Evolutionary conservation across 2,113 vertebrate species (phyloP).

Genomic region (Synodontis membranacea): DNA sequence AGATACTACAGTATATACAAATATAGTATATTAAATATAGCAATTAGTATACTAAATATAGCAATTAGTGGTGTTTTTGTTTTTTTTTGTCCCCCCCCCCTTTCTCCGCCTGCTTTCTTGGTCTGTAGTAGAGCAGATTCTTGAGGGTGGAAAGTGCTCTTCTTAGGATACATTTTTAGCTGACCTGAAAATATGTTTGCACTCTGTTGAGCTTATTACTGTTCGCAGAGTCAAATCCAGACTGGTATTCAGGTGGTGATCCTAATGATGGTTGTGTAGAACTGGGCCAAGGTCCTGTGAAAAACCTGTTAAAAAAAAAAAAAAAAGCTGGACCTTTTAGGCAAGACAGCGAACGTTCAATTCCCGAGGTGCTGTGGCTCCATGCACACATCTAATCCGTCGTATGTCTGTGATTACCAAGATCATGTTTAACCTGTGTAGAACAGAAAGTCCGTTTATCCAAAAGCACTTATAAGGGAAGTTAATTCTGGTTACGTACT

Average conservation of each 20-base stretch:
- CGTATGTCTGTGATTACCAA: no score
- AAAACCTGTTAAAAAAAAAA: no score
- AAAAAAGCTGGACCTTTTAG: background rate
- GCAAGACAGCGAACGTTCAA: background rate
- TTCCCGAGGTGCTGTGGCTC: background rate
- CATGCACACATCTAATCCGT: background rate
- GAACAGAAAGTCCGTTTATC: no score
- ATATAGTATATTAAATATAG: no score
- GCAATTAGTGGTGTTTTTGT: background rate
- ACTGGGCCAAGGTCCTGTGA: background rate
- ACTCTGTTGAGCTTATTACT: background rate
- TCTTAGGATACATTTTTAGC: background rate
- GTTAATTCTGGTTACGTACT: no score
- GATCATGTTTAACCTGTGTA: no score
- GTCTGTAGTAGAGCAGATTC: background rate
- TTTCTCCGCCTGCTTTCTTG: background rate
- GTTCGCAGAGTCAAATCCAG: background rate
- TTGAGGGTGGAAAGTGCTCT: background rate
- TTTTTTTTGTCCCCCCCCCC: no score
- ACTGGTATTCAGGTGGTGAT: background rate
- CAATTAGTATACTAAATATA: no score
- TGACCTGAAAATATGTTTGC: background rate
- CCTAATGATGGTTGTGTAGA: background rate
- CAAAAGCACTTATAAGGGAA: no score
- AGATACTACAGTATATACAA: background rate